Base-by-base conservation (phyloP, 2,888 invertebrate genomes). In the Synergus umbraculus region DNA sequence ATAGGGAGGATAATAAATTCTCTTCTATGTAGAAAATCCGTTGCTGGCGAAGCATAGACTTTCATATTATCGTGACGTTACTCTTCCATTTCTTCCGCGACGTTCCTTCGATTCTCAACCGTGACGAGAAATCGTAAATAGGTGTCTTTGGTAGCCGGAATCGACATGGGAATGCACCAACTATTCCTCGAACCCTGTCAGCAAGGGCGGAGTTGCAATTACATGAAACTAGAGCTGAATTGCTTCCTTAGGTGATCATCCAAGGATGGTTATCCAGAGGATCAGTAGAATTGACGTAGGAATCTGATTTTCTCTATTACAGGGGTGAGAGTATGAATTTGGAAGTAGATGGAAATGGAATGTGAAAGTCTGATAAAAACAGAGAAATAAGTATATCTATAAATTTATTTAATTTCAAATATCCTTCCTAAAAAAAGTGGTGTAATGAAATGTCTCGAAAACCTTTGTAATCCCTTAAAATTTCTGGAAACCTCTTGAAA, bases 171-270 rank as follows among this genome's bases (percentile, higher is more conserved):
- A 81, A 76, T 78, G 83, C 78, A 83, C 83, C 77, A 65, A 67
- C 76, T 64, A 82, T 78, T 86, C 83, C 81, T 83, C 82, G 88
- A 87, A 88, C 85, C 85, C 86, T 86, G 85, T 86, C 83, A 83
- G 82, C 80, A 77, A 78, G 43, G 69, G 81, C 69, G 64, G 76
- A 69, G 79, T 49, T 79, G 80, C 79, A 83, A 83, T 83, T 83
- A 83, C 80, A 77, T 60, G 79, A 77, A 81, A 29, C 12, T 63
- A 2, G 13, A 63, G 29, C 29, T 9, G 13, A 63, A 63, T 63
- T 29, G 12, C 63, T 63, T 12, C 22, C 29, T 12, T 29, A 0
- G 29, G 22, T 13, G 4, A 63, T 63, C 63, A 63, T 13, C 13
- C 13, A 13, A 10, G 58, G 5, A 10, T 18, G 9, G 9, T 58